Evolutionary conservation across 1,140 invertebrate species (phyloP), one percentile per base, ranked within the genome.

Genomic region (Rhizoglyphus robini): DNA sequence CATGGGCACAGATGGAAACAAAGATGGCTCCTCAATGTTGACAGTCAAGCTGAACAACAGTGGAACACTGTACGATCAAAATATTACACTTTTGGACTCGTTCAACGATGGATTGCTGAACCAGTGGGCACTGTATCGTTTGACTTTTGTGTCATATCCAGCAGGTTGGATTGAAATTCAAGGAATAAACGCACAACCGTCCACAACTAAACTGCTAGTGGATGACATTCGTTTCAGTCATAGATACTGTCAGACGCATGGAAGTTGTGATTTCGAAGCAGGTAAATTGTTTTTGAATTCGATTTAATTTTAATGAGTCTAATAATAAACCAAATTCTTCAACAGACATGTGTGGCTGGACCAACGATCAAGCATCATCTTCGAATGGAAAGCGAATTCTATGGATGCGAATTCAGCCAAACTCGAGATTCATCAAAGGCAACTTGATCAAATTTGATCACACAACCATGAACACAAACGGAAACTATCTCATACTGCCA

Each of bases 251-350:
- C 11, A 2, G 15, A 27, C 4, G 20, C 18, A 65, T 65, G 71
- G 70, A 18, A 29, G 66, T 32, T 71, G 71, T 36, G 71, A 71
- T 51, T 71, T 71, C 48, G 67, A 70, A 11, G 31, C 8, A 11
- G 36, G 36, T 41, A 41, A 41, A 18, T 41, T 41, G 8, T 18
- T 11, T 41, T 11, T 18, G 18, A 11, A 41, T 41, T 41, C 18
- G 8, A 11, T 8, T 41, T 41, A 18, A 11, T 11, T 41, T 11
- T 41, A 18, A 41, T 41, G n/a, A n/a, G 8, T 41, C 36, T 11
- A 41, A 41, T 41, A 11, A 41, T 41, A 11, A 41, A 41, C 8
- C 18, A 41, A 11, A 11, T 41, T 41, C 8, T 11, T 41, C 18
- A 11, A 41, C 59, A 2, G 67, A 65, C 25, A 67, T 67, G 65